Percentiles rank a stretch among this genome's conserved stretches.
These are phyloP conservation scores for Oreochromis niloticus DNA, from an alignment of 2,113 vertebrate genomes.

Conservation along the genomic window DNA sequence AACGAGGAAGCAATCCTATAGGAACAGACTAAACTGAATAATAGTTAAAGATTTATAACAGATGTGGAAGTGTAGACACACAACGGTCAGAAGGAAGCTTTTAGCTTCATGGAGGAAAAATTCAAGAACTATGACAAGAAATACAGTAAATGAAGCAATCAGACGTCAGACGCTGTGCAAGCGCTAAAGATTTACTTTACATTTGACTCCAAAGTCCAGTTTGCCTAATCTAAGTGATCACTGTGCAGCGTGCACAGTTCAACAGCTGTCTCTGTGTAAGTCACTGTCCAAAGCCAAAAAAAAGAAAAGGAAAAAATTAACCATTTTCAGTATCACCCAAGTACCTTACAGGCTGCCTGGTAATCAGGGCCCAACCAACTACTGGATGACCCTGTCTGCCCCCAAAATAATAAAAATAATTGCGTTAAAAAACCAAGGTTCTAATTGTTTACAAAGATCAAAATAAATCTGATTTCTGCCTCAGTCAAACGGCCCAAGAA, in stretches of 20 bases:
- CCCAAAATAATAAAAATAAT: neutral
- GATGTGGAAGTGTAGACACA: neutral
- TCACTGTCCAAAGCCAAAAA: neutral
- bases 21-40: neutral
- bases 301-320: neutral
- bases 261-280: neutral
- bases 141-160: neutral
- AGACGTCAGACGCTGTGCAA: neutral
- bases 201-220: neutral
- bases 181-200: neutral
- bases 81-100: neutral
- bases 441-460: neutral
- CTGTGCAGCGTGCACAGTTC: neutral
- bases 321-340: neutral
- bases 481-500: neutral
- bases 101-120: neutral
- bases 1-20: neutral
- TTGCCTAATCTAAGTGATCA: neutral
- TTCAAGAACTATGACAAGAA: neutral
- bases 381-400: neutral
- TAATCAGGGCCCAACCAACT: neutral
- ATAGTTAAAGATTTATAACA: neutral
- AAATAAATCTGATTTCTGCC: neutral
- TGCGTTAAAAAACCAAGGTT: neutral
- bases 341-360: neutral